Conservation (phyloP, 2,888 invertebrate species). For the Melieria crassipennis region DNA sequence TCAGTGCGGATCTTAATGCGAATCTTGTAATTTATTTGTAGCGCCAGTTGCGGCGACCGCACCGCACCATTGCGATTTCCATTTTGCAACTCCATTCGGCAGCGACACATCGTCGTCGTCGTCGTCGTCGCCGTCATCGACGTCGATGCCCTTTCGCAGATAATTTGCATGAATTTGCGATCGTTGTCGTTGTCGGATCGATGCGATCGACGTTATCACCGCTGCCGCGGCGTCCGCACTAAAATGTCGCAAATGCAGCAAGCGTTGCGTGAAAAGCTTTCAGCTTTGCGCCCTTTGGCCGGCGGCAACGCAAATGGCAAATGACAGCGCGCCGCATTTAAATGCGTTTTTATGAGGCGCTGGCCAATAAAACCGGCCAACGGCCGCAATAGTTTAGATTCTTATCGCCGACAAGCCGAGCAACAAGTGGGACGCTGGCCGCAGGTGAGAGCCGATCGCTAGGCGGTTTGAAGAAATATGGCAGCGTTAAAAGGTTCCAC, state of each 20-base stretch:
- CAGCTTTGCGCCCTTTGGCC: not conserved
- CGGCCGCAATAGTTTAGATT: slow-evolving; percentile 30
- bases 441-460: no score
- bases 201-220: slow-evolving; percentile 26
- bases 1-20: slow-evolving; percentile 34
- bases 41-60: slow-evolving; percentile 21
- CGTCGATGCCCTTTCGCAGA: slow-evolving; percentile 45
- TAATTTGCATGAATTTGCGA: slow-evolving; percentile 51
- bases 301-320: not conserved
- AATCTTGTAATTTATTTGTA: slow-evolving; percentile 35
- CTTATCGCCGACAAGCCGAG: slow-evolving; percentile 28
- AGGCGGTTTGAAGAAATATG: no score
- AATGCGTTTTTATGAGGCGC: slow-evolving; percentile 29
- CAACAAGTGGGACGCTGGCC: slow-evolving; percentile 24
- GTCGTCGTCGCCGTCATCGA: not conserved
- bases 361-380: slow-evolving; percentile 27
- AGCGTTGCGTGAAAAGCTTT: slow-evolving; percentile 29
- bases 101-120: not conserved
- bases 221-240: not conserved
- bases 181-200: slow-evolving; percentile 37
- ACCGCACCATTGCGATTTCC: not conserved
- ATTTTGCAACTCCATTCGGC: no score
- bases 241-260: slow-evolving; percentile 25
- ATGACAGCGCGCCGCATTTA: slow-evolving; percentile 27
- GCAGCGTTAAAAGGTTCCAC: no score